Evolutionary conservation across 2,888 invertebrate genomes (phyloP).

Genomic region (Platerodrilus igneus): DNA sequence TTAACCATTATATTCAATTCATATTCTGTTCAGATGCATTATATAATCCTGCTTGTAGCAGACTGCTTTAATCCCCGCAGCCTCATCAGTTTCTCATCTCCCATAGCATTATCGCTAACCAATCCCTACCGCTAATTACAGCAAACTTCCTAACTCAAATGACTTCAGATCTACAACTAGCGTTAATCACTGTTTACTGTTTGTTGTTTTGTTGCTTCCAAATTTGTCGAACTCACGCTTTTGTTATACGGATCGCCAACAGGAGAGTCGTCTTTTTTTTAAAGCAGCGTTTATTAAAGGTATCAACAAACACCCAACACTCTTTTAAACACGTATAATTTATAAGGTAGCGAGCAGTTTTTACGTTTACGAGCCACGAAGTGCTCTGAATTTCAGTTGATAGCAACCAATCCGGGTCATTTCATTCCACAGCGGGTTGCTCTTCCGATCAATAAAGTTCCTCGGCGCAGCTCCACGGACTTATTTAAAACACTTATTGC

Average conservation of each 20-base stretch:
- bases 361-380: constrained; percentile 44
- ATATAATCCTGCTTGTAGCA: constrained; percentile 39
- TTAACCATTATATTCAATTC: constrained; percentile 40
- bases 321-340: constrained; percentile 37
- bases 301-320: too few relatives aligned
- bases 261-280: too few relatives aligned
- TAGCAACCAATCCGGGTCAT: constrained; percentile 44
- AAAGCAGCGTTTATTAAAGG: too few relatives aligned
- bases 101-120: constrained; percentile 43
- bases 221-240: constrained; percentile 31
- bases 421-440: constrained; percentile 35
- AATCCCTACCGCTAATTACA: constrained; percentile 45
- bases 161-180: constrained; percentile 21
- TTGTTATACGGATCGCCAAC: too few relatives aligned
- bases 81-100: constrained; percentile 46
- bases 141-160: constrained; percentile 38
- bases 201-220: constrained; percentile 41
- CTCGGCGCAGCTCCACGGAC: constrained; percentile 23
- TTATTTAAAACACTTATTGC: too few relatives aligned
- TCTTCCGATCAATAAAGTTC: constrained; percentile 31
- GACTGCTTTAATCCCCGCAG: constrained; percentile 41
- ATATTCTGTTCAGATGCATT: constrained; percentile 39
- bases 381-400: constrained; percentile 40
- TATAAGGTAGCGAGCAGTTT: constrained; percentile 43
- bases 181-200: constrained; percentile 43